Conservation (phyloP, 92 coral and sea anemone genomes). For the Pocillopora grandis region DNA sequence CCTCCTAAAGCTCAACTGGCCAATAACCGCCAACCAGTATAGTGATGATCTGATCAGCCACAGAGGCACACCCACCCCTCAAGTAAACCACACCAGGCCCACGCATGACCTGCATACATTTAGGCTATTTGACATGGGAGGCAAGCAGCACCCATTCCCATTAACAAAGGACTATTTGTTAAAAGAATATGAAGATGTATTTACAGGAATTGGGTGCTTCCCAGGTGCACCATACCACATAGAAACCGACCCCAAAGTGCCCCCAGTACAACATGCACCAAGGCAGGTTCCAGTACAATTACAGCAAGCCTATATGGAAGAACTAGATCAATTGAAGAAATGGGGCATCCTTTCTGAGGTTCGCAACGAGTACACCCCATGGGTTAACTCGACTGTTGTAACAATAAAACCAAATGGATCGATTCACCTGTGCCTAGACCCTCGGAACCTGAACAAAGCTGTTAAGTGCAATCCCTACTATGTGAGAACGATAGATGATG, state of each 20-base stretch:
- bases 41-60: background rate
- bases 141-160: conserved; percentile 45
- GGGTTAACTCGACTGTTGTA: background rate
- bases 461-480: conserved; percentile 35
- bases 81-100: background rate
- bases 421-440: conserved; percentile 68
- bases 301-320: conserved; percentile 55
- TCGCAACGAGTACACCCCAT: conserved; percentile 59
- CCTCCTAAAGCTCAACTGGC: conserved; percentile 57
- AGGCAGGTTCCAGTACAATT: conserved; percentile 53
- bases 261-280: conserved; percentile 72
- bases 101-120: background rate
- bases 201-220: conserved; percentile 63
- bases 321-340: conserved; percentile 46
- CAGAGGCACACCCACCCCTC: no score
- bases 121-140: background rate
- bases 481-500: conserved; percentile 42
- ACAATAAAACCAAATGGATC: conserved; percentile 21
- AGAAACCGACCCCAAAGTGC: conserved; percentile 38
- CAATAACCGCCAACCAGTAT: conserved; percentile 28
- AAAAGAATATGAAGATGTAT: conserved; percentile 57
- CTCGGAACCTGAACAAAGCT: conserved; percentile 59
- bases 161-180: conserved; percentile 26
- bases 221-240: conserved; percentile 62
- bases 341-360: conserved; percentile 46